Evolutionary conservation across 2,797 vertebrate genomes (phyloP), one percentile per base, ranked within the genome.

Genomic region (Limnodromus scolopaceus): DNA sequence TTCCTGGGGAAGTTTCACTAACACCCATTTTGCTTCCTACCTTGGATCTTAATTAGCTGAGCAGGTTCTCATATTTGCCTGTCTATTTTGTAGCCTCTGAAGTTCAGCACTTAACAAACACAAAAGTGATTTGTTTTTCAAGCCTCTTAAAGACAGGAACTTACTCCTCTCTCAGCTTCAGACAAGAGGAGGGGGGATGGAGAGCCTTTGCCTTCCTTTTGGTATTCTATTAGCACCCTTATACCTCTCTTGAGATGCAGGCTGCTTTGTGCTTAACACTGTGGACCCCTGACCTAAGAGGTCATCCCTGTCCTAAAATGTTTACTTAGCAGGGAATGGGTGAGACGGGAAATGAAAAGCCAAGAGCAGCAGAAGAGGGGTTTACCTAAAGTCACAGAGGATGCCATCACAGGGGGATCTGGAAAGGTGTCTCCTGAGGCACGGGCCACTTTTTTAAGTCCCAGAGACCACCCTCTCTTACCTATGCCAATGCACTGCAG

Each of bases 51-150:
- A 74, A 93, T 91, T 83, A 89, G 66, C 74, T 75, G 53, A 93
- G 61, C 39, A 60, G 11, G 34, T 71, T 89, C 74, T 85, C 53
- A 28, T 30, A 38, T 87, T 91, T 61, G n/a, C 45, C 64, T 80
- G 87, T 58, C 74, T 84, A 16, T 57, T 93, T 83, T 61, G 27
- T 9, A 68, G 74, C 4, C 30, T 80, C 66, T 84, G 82, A 96
- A 87, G 70, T 76, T 97, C 68, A 84, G 77, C 64, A 74, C 49
- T 79, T 76, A 75, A 66, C 16, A 60, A 79, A 94, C 49, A 60
- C 91, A 70, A 46, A 71, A 48, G 45, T 53, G 38, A 84, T 88
- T 87, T 95, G 48, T 53, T 88, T 63, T 38, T 48, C 48, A 68
- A 28, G 55, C 23, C 71, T 53, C 66, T 51, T 28, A 84, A 65